phyloP scores from a whole-genome alignment of 2,797 vertebrate genomes.

The Artibeus jamaicensis region DNA sequence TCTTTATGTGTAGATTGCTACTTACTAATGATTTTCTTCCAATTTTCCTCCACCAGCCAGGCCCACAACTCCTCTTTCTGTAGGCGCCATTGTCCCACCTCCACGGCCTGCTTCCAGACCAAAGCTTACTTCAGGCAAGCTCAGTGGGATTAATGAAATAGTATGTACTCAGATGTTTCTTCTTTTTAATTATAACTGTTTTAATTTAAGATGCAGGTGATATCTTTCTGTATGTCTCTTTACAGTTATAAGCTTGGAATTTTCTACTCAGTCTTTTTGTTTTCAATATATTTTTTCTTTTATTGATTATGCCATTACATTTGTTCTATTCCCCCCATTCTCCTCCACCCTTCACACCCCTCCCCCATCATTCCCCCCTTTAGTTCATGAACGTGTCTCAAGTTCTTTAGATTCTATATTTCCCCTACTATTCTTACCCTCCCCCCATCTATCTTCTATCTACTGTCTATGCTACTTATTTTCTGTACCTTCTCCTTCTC shows the following conservation, averaged over 20 bases:
- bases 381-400: too few species aligned
- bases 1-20: conserved; percentile 50
- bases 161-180: conserved; percentile 84
- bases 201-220: conserved; percentile 47
- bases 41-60: conserved; percentile 83
- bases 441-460: too few species aligned
- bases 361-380: too few species aligned
- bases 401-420: too few species aligned
- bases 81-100: conserved; percentile 93
- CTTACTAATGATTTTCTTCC: conserved; percentile 71
- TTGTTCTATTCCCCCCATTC: too few species aligned
- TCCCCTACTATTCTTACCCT: too few species aligned
- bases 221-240: conserved; percentile 35
- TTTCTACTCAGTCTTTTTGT: conserved; percentile 3
- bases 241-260: conserved; percentile 31
- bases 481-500: too few species aligned
- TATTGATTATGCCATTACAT: too few species aligned
- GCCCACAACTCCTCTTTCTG: conserved; percentile 91
- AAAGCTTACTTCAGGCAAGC: conserved; percentile 92
- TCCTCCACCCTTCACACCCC: too few species aligned
- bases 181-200: conserved; percentile 31
- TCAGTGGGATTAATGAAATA: conserved; percentile 96
- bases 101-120: conserved; percentile 95
- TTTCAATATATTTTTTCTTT: too few species aligned
- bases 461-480: too few species aligned